Evolutionary conservation across 2,797 vertebrate genomes (phyloP).

Genomic region (Champsocephalus esox): DNA sequence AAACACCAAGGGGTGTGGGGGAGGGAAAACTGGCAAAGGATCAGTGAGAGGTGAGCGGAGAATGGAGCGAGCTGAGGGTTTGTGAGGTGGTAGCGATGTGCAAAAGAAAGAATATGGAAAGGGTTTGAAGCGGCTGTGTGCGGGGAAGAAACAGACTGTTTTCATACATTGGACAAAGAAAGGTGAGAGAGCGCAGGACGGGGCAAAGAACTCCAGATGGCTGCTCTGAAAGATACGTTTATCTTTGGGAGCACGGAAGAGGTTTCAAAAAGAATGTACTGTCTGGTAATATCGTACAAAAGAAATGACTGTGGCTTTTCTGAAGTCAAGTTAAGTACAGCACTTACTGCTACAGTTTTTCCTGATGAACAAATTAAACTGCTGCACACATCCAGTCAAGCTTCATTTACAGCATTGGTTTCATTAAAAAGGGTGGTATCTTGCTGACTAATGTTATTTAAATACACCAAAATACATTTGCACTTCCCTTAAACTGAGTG

Average conservation of each 20-base stretch:
- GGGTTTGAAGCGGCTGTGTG: conserved; percentile 9
- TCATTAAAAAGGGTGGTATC: neutral
- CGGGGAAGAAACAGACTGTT: conserved; percentile 20
- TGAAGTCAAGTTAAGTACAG: conserved; percentile 22
- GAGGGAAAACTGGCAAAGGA: conserved; percentile 63
- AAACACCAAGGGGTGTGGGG: conserved; percentile 66
- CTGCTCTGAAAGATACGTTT: conserved; percentile 28
- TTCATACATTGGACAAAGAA: conserved; percentile 14
- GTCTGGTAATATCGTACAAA: conserved; percentile 44
- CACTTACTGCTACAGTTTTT: neutral
- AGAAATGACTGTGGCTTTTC: conserved; percentile 37
- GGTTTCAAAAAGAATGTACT: conserved; percentile 10
- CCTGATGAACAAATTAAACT: neutral
- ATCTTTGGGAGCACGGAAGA: conserved; percentile 34
- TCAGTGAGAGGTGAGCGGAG: conserved; percentile 66
- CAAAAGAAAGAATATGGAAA: conserved; percentile 17
- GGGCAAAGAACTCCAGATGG: conserved; percentile 20
- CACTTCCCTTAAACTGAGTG: conserved; percentile 9
- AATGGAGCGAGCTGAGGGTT: conserved; percentile 25
- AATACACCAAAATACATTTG: neutral
- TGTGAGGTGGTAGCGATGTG: conserved; percentile 18
- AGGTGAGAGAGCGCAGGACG: conserved; percentile 8
- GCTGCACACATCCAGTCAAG: neutral
- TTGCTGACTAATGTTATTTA: conserved; percentile 2
- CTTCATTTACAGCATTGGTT: conserved; percentile 17